phyloP scores from a whole-genome alignment of 2,113 vertebrate species.

The Scatophagus argus region DNA sequence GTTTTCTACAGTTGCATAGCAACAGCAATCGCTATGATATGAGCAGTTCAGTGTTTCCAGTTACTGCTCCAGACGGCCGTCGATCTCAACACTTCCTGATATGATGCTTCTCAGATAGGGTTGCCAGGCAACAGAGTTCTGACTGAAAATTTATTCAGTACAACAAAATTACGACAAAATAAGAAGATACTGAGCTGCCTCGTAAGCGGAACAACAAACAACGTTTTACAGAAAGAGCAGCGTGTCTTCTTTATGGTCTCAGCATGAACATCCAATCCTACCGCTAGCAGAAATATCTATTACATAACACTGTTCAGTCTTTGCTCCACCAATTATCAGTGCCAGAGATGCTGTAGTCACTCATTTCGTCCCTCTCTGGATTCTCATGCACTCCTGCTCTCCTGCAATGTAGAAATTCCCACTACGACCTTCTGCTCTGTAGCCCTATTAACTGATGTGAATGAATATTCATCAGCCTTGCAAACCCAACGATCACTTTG shows the following conservation, averaged over 20 bases:
- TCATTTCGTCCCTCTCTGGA: constrained; percentile 37
- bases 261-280: constrained; percentile 1
- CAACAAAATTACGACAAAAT: constrained; percentile 28
- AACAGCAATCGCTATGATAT: constrained; percentile 45
- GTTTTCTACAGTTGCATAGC: constrained; percentile 65
- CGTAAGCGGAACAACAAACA: constrained; percentile 20
- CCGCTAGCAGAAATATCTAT: constrained; percentile 16
- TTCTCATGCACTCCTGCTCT: constrained; percentile 30
- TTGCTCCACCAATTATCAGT: constrained; percentile 29
- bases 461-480: constrained; percentile 32
- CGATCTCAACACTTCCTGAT: constrained; percentile 33
- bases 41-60: neutral
- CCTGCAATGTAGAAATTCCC: constrained; percentile 28
- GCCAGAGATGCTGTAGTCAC: constrained; percentile 6
- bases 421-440: constrained; percentile 23
- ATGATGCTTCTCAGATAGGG: constrained; percentile 35
- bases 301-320: constrained; percentile 27
- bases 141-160: constrained; percentile 38
- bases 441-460: constrained; percentile 38
- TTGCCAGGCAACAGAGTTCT: constrained; percentile 67
- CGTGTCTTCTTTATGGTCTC: neutral
- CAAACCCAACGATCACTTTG: neutral
- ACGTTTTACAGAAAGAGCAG: constrained; percentile 8
- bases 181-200: neutral
- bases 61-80: neutral